phyloP scores from a whole-genome alignment of 2,888 invertebrate genomes.

The Sabatieria punctata region DNA sequence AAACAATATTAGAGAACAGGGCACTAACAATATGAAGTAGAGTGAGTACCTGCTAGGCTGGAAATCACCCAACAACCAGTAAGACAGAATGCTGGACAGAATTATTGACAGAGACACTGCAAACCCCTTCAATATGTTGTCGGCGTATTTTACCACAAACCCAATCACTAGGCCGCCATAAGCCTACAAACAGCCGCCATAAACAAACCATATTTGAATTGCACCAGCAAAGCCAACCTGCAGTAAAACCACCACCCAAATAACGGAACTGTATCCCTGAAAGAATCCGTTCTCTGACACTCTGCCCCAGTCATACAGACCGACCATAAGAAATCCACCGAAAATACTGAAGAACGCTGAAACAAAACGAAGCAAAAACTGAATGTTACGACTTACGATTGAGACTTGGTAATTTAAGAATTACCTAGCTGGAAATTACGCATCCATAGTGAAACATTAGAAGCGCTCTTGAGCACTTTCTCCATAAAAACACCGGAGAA shows the following conservation, averaged over 20 bases:
- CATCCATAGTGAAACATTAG: conserved; percentile 36
- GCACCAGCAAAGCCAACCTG: conserved; percentile 31
- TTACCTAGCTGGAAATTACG: conserved; percentile 39
- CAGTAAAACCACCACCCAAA: conserved; percentile 37
- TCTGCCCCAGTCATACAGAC: conserved; percentile 32
- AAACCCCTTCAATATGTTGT: conserved; percentile 43
- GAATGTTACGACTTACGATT: too few relatives aligned
- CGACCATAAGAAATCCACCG: conserved; percentile 33
- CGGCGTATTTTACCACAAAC: conserved; percentile 42
- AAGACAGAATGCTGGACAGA: conserved; percentile 38
- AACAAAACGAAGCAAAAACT: conserved; percentile 8
- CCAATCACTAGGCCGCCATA: conserved; percentile 40
- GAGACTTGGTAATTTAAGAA: too few relatives aligned
- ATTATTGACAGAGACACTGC: conserved; percentile 42
- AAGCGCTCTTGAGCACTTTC: conserved; percentile 37
- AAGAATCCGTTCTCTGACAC: conserved; percentile 37
- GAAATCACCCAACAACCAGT: conserved; percentile 37
- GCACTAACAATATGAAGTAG: conserved; percentile 4
- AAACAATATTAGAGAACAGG: conserved; percentile 4
- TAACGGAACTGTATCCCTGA: conserved; percentile 37
- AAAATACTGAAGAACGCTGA: conserved; percentile 37
- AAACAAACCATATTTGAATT: too few relatives aligned
- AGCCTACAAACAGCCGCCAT: too few relatives aligned
- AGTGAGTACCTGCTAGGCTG: conserved; percentile 30
- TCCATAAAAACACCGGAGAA: conserved; percentile 44